These are phyloP conservation scores for Pseudomyrmex gracilis DNA, from an alignment of 1,140 invertebrate species.

Conservation along the genomic window DNA sequence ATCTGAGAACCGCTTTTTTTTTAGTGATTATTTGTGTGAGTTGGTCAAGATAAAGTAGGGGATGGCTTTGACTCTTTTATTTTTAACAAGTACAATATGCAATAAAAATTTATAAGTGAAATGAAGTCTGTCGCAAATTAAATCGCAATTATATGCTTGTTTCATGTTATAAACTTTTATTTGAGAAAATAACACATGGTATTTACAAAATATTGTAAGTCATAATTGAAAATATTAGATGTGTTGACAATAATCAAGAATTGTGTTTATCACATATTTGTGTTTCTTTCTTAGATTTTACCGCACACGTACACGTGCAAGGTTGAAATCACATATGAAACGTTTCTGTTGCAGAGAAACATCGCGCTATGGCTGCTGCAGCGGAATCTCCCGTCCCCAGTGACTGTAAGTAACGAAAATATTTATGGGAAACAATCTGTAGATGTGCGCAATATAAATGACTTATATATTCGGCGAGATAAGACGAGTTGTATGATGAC, in stretches of 20 bases:
- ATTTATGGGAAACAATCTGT: neutral
- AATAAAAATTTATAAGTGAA: too few relatives aligned
- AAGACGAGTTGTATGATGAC: neutral
- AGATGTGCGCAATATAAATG: neutral
- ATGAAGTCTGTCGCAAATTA: too few relatives aligned
- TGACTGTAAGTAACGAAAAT: conserved; percentile 73
- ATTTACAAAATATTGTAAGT: neutral
- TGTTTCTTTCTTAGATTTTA: neutral
- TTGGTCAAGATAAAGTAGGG: too few relatives aligned
- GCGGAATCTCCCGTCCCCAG: conserved; percentile 69
- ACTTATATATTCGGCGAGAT: neutral
- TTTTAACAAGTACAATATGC: too few relatives aligned
- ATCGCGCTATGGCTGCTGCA: conserved; percentile 75
- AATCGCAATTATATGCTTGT: too few relatives aligned
- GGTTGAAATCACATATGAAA: neutral
- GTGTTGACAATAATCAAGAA: neutral
- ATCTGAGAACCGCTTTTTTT: neutral
- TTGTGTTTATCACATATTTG: neutral
- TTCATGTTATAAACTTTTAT: too few relatives aligned
- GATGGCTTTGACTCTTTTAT: too few relatives aligned
- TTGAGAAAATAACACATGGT: neutral
- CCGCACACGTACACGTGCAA: too few relatives aligned
- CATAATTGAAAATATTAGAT: neutral
- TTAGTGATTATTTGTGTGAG: neutral
- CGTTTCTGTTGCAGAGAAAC: conserved; percentile 54